Evolutionary conservation across 2,888 invertebrate genomes (phyloP).

Genomic region (Eristalis arbustorum): DNA sequence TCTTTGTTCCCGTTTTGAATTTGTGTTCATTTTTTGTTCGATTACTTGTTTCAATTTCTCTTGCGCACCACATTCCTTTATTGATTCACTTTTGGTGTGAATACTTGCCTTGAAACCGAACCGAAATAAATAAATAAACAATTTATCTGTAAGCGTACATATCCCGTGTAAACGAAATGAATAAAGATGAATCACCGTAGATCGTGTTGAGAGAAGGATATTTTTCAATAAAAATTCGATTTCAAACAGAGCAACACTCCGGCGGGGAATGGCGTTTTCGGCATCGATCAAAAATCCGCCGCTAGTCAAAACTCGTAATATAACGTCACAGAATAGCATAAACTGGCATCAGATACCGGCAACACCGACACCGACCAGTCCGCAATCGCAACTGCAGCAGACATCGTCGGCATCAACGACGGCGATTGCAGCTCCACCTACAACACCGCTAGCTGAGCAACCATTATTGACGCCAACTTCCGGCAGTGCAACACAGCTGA

Average conservation of each 20-base stretch:
- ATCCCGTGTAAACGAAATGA: slow-evolving; percentile 41
- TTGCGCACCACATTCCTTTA: not conserved
- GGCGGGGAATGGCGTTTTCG: slow-evolving; percentile 86
- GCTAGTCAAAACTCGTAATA: slow-evolving; percentile 89
- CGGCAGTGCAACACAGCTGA: slow-evolving; percentile 69
- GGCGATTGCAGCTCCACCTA: slow-evolving; percentile 58
- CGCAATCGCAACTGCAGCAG: slow-evolving; percentile 72
- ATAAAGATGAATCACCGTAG: slow-evolving; percentile 43
- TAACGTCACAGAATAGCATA: slow-evolving; percentile 82
- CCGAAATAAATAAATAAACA: too few relatives aligned
- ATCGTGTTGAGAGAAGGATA: not conserved
- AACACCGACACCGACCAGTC: slow-evolving; percentile 76
- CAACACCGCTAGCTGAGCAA: slow-evolving; percentile 58
- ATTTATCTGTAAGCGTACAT: not conserved
- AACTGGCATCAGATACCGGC: slow-evolving; percentile 79
- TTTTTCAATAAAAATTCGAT: not conserved
- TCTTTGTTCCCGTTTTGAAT: not conserved
- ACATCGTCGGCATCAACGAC: slow-evolving; percentile 58
- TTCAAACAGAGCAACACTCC: slow-evolving; percentile 83
- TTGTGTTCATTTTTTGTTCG: not conserved
- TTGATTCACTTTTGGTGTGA: not conserved
- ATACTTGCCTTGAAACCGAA: not conserved
- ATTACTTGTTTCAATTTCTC: not conserved
- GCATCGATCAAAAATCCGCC: slow-evolving; percentile 90
- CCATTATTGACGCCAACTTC: slow-evolving; percentile 45